Conservation (phyloP, 2,888 invertebrate genomes). For the Cerastis leucographa region DNA sequence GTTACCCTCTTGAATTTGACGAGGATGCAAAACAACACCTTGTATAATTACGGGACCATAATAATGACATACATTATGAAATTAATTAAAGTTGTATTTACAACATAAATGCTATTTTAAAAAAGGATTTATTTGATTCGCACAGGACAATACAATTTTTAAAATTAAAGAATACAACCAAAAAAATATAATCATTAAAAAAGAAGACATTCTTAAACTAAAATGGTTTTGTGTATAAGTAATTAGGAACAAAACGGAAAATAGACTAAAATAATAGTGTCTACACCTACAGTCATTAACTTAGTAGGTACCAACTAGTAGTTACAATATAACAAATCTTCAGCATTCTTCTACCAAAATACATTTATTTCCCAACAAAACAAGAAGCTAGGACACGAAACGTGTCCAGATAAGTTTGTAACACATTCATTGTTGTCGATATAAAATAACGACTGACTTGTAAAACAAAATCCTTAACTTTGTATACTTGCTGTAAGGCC, state of each 20-base stretch:
- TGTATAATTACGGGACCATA: no score
- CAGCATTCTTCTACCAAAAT: not conserved
- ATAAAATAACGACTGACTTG: slow-evolving; percentile 65
- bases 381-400: slow-evolving; percentile 47
- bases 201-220: no score
- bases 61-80: not conserved
- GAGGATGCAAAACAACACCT: no score
- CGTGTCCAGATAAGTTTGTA: slow-evolving; percentile 50
- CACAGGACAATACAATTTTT: no score
- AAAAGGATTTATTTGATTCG: no score
- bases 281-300: not conserved
- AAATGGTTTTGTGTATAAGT: not conserved
- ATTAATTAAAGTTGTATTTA: not conserved
- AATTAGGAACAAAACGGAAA: not conserved
- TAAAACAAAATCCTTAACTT: slow-evolving; percentile 65
- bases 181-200: no score
- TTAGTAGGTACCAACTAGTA: no score
- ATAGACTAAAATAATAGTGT: not conserved
- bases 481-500: slow-evolving; percentile 62
- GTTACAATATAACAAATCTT: slow-evolving; percentile 5
- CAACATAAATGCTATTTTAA: not conserved
- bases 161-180: no score
- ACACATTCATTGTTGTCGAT: slow-evolving; percentile 66
- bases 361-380: slow-evolving; percentile 27
- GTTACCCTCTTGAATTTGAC: no score